These are phyloP conservation scores for Pangasius krempfi DNA, from an alignment of 2,797 vertebrate species.

Conservation along the genomic window DNA sequence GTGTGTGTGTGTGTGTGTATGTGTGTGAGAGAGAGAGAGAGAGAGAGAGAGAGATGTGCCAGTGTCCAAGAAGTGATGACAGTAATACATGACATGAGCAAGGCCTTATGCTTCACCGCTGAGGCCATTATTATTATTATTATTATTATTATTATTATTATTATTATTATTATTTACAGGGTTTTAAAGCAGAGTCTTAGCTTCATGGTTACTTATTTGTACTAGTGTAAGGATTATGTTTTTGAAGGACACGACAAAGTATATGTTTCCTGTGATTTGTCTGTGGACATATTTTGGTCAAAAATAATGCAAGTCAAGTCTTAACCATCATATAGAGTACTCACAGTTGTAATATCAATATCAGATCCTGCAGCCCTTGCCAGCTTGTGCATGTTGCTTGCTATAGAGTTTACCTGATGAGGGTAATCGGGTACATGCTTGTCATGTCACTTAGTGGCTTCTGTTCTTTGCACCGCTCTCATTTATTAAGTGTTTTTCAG, in stretches of 20 bases:
- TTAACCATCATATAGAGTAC: background rate
- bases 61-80: slow-evolving; percentile 29
- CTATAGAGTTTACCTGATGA: background rate
- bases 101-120: slow-evolving; percentile 16
- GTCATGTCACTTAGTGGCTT: background rate
- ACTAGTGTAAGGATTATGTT: background rate
- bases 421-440: background rate
- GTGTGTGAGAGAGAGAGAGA: background rate
- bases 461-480: background rate
- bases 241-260: background rate
- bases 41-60: background rate
- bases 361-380: background rate
- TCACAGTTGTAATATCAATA: background rate
- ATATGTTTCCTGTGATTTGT: background rate
- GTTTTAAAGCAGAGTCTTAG: too few species aligned
- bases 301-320: background rate
- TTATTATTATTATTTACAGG: too few species aligned
- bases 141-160: background rate
- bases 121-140: background rate
- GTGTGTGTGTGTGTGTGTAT: background rate
- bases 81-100: slow-evolving; percentile 20
- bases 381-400: background rate
- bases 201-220: too few species aligned
- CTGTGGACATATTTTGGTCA: background rate
- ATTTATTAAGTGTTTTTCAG: background rate